Percentiles rank a stretch among this genome's conserved stretches.
phyloP scores from a whole-genome alignment of 2,888 invertebrate genomes.

The Chouioia cunea region DNA sequence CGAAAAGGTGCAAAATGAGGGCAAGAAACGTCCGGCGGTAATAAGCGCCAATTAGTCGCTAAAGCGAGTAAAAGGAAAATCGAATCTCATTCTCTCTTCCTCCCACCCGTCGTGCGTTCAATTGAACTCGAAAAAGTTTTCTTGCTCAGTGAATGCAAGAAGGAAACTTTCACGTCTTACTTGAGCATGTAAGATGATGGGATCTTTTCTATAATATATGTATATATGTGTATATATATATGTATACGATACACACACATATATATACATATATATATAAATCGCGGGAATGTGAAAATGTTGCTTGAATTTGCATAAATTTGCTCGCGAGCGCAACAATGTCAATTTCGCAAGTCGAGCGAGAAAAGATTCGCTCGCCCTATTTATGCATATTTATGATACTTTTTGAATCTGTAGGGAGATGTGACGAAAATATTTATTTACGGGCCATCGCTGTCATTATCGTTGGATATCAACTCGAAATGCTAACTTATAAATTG shows the following conservation, averaged over 20 bases:
- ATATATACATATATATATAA: not conserved
- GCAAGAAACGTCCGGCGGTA: constrained; percentile 8
- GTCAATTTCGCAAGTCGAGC: constrained; percentile 36
- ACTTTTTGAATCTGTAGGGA: constrained; percentile 15
- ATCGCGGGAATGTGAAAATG: constrained; percentile 27
- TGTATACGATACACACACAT: no score
- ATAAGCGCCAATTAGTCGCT: constrained; percentile 38
- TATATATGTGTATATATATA: not conserved
- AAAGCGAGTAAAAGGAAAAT: constrained; percentile 13
- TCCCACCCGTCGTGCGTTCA: constrained; percentile 1
- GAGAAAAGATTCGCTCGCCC: constrained; percentile 23
- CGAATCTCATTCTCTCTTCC: constrained; percentile 29
- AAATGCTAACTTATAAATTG: no score
- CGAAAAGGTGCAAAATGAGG: constrained; percentile 1
- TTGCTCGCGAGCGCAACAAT: constrained; percentile 23
- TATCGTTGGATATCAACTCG: no score
- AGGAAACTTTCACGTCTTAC: constrained; percentile 26
- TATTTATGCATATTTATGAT: constrained; percentile 29
- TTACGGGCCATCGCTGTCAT: not conserved
- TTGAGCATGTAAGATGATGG: no score
- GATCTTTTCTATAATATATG: no score
- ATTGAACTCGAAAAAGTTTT: constrained; percentile 38
- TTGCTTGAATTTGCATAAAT: constrained; percentile 41
- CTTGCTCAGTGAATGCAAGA: constrained; percentile 28
- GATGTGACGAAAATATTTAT: constrained; percentile 3